Conservation (phyloP, 2,888 invertebrate genomes). For the Vesta saturnalis region DNA sequence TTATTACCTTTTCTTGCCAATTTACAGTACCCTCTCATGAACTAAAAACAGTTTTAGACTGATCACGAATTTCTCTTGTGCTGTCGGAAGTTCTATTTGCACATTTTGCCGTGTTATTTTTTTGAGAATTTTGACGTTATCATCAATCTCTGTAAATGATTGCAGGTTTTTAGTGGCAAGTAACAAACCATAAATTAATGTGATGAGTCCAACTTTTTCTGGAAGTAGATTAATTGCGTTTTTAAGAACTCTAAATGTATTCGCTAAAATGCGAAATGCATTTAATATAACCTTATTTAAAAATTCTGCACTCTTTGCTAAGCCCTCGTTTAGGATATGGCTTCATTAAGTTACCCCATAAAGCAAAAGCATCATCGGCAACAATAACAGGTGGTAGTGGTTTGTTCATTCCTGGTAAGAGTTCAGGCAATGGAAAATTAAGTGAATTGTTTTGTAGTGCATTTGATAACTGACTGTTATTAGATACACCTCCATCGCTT, state of each 20-base stretch:
- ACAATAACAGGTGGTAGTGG: background rate
- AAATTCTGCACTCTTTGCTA: background rate
- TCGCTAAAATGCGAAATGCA: background rate
- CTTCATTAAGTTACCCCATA: background rate
- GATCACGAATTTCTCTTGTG: background rate
- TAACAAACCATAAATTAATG: no score
- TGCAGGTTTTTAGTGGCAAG: no score
- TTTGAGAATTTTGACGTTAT: no score
- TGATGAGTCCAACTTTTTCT: background rate
- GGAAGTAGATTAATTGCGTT: background rate
- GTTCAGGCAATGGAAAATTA: no score
- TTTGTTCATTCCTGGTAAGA: no score
- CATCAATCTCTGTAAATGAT: no score
- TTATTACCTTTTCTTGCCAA: no score
- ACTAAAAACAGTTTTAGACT: background rate
- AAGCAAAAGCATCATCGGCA: conserved; percentile 3
- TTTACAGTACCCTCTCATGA: no score
- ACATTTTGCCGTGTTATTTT: no score
- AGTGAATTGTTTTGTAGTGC: background rate
- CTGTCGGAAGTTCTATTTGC: no score
- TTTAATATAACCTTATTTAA: background rate
- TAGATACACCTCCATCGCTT: conserved; percentile 46
- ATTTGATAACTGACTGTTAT: background rate
- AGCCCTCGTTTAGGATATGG: background rate
- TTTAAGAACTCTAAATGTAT: background rate